Conservation (phyloP, 2,888 invertebrate genomes). For the Scaptomyza cyrtandrae region DNA sequence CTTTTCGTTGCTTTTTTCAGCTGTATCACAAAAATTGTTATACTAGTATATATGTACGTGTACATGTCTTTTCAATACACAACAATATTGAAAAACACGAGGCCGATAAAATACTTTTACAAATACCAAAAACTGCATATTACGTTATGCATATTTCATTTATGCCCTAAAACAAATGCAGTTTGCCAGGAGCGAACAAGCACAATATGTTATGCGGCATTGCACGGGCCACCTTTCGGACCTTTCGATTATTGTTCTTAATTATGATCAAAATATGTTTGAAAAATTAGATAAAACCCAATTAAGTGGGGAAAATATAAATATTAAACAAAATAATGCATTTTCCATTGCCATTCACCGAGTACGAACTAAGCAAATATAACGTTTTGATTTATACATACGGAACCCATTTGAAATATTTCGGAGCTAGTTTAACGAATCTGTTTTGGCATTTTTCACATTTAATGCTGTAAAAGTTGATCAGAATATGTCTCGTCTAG, state of each 20-base stretch:
- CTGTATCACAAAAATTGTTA: conserved; percentile 5
- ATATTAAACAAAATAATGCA: too few species aligned
- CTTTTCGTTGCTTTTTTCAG: not conserved
- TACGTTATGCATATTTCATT: conserved; percentile 64
- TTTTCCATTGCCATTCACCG: not conserved
- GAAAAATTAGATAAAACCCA: not conserved
- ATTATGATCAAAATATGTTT: not conserved
- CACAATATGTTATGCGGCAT: conserved; percentile 6
- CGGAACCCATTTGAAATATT: not conserved
- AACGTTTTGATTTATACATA: not conserved
- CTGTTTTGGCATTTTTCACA: conserved; percentile 38
- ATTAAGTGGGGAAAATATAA: too few species aligned
- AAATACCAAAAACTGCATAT: conserved; percentile 62
- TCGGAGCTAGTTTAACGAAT: not conserved
- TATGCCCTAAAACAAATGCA: not conserved
- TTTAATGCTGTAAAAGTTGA: conserved; percentile 49
- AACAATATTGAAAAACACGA: conserved; percentile 19
- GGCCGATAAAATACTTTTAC: conserved; percentile 54
- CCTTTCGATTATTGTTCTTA: not conserved
- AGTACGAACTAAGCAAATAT: too few species aligned
- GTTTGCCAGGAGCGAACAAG: not conserved
- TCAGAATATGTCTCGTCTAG: conserved; percentile 33
- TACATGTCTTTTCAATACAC: conserved; percentile 23
- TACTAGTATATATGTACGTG: not conserved
- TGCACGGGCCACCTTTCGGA: conserved; percentile 5